Percentiles rank a stretch among this genome's conserved stretches.
These are phyloP conservation scores for Sturmia bella DNA, from an alignment of 2,888 invertebrate genomes.

Conservation along the genomic window DNA sequence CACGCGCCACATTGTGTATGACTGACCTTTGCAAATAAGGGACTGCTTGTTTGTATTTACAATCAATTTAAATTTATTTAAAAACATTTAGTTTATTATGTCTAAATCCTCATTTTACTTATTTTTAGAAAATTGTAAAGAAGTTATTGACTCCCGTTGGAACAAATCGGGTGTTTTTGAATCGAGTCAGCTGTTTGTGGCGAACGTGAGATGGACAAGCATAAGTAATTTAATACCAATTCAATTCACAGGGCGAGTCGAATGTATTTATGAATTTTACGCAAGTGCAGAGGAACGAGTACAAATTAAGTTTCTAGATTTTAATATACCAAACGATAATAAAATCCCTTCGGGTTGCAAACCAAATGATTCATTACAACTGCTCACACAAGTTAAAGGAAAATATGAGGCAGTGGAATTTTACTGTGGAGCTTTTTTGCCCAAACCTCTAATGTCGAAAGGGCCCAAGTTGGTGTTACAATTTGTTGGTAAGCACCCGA, in stretches of 20 bases:
- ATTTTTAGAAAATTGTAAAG: constrained; percentile 86
- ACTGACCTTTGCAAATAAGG: constrained; percentile 89
- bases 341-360: constrained; percentile 78
- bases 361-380: constrained; percentile 77
- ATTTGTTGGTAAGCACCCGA: constrained; percentile 86
- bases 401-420: constrained; percentile 92
- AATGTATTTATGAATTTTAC: constrained; percentile 94
- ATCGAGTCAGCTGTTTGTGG: constrained; percentile 90
- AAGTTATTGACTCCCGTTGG: constrained; percentile 89
- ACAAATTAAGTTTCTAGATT: constrained; percentile 80
- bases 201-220: constrained; percentile 84
- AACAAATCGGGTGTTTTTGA: constrained; percentile 91
- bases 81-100: constrained; percentile 31
- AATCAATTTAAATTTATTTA: constrained; percentile 36
- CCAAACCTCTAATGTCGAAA: constrained; percentile 96
- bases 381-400: constrained; percentile 91
- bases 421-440: constrained; percentile 90
- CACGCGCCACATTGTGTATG: constrained; percentile 66
- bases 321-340: constrained; percentile 78
- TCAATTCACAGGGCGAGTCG: constrained; percentile 82
- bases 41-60: constrained; percentile 75
- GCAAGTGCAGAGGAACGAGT: constrained; percentile 92
- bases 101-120: constrained; percentile 15
- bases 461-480: constrained; percentile 93
- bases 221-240: constrained; percentile 65